These are phyloP conservation scores for Rhea pennata DNA, from an alignment of 2,113 vertebrate species.

Conservation along the genomic window DNA sequence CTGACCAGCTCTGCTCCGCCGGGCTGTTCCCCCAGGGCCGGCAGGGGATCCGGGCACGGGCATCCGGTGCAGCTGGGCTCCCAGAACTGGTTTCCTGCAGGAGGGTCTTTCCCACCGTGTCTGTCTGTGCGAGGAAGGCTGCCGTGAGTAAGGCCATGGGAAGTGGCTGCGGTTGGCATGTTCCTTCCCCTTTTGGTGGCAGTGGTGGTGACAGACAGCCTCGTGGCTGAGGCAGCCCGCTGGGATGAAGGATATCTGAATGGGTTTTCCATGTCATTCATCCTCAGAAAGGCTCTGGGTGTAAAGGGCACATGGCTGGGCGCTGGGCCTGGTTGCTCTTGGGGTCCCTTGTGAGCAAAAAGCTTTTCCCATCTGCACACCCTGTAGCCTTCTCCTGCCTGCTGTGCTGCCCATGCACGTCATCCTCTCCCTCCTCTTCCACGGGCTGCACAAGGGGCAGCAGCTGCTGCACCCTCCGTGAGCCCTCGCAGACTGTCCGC, in stretches of 20 bases:
- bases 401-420: neutral
- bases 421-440: neutral
- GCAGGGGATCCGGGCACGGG: neutral
- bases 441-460: accelerated
- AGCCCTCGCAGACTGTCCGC: neutral
- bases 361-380: neutral
- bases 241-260: neutral
- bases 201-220: neutral
- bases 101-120: accelerated
- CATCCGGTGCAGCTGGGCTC: accelerated
- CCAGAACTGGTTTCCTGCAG: neutral
- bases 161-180: neutral
- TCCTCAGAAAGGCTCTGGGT: neutral
- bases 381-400: neutral
- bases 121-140: neutral
- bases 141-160: neutral
- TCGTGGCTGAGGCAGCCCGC: neutral
- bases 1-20: neutral
- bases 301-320: accelerated
- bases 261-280: neutral
- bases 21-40: accelerated
- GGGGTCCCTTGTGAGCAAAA: neutral
- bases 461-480: neutral
- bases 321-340: neutral
- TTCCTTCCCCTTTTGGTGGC: slow-evolving; percentile 52